Conservation (phyloP, 2,797 vertebrate species). For the Rallus crepitans region DNA sequence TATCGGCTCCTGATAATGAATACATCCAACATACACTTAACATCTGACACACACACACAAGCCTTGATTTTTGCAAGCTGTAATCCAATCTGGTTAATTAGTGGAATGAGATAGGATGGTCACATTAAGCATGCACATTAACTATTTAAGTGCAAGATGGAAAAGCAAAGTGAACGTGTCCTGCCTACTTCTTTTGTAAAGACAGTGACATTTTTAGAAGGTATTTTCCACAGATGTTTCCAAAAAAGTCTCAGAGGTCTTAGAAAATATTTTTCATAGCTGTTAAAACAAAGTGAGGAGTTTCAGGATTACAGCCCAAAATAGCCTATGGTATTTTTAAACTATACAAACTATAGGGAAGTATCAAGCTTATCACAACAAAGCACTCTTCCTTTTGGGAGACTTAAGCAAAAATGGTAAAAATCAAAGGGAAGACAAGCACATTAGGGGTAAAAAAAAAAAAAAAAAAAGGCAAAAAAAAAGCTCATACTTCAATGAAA, state of each 20-base stretch:
- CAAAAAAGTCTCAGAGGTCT: neutral
- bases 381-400: slow-evolving; percentile 18
- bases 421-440: neutral
- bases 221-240: neutral
- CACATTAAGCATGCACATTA: neutral
- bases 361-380: slow-evolving; percentile 21
- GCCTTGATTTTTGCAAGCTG: neutral
- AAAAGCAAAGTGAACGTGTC: neutral
- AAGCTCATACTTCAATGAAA: neutral
- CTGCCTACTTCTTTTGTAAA: neutral
- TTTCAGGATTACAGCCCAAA: slow-evolving; percentile 17
- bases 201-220: neutral
- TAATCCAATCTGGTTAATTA: neutral
- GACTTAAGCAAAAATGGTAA: neutral
- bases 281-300: neutral
- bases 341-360: neutral
- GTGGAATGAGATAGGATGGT: neutral
- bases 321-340: slow-evolving; percentile 22
- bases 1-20: accelerated
- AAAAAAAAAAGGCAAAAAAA: no score
- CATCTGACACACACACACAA: neutral
- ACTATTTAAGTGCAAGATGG: neutral
- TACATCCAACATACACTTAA: neutral
- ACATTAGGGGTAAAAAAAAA: neutral
- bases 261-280: neutral